Evolutionary conservation across 2,797 vertebrate species (phyloP).

Genomic region (Buceros bicornis): DNA sequence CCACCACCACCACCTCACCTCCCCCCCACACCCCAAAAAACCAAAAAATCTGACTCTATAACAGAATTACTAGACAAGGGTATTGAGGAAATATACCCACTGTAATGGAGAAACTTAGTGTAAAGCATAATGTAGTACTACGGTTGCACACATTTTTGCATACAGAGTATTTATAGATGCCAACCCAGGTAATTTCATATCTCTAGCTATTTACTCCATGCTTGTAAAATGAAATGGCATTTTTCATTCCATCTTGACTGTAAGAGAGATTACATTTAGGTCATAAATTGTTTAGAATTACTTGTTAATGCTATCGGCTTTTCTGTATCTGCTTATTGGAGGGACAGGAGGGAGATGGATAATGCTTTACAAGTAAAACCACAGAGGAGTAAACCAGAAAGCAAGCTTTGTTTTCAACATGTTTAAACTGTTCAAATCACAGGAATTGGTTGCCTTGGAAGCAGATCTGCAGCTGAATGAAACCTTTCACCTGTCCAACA

Average conservation of each 20-base stretch:
- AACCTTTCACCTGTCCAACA: conserved; percentile 65
- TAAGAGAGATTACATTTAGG: conserved; percentile 21
- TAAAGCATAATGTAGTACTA: not conserved
- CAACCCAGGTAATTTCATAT: not conserved
- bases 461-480: conserved; percentile 53
- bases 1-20: no score
- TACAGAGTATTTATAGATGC: not conserved
- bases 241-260: conserved; percentile 50
- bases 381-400: conserved; percentile 16
- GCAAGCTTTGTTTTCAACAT: conserved; percentile 48
- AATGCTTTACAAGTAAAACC: conserved; percentile 19
- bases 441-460: conserved; percentile 54
- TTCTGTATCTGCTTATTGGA: conserved; percentile 42
- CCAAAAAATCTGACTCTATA: not conserved
- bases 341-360: not conserved
- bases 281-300: conserved; percentile 59
- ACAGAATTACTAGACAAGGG: not conserved
- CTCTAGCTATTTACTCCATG: conserved; percentile 20
- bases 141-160: not conserved
- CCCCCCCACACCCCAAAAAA: not conserved
- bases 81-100: not conserved
- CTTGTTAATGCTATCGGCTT: conserved; percentile 31
- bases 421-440: conserved; percentile 46
- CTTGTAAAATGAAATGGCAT: conserved; percentile 46
- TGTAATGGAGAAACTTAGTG: not conserved